These are phyloP conservation scores for Ispidina lecontei DNA, from an alignment of 2,797 vertebrate genomes.

Conservation along the genomic window DNA sequence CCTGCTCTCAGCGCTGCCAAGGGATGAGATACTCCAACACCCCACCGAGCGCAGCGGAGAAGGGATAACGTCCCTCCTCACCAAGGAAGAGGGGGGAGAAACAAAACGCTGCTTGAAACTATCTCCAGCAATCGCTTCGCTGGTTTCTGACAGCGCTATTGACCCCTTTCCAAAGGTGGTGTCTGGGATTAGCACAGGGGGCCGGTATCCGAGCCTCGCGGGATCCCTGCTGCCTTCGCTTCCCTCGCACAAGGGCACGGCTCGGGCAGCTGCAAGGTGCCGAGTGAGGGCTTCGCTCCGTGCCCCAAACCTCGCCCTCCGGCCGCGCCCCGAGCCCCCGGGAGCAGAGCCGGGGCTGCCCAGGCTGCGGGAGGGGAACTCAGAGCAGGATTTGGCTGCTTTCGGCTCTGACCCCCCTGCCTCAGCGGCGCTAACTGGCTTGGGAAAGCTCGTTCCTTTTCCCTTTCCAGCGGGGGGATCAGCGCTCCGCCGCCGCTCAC, in stretches of 20 bases:
- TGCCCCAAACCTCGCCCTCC: not conserved
- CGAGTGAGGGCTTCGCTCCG: fast-evolving
- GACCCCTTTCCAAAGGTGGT: not conserved
- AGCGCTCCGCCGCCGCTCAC: not conserved
- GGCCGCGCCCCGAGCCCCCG: not conserved
- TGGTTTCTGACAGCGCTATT: not conserved
- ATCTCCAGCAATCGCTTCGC: not conserved
- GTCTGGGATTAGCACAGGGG: fast-evolving
- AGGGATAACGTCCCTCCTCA: not conserved
- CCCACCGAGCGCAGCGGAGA: not conserved
- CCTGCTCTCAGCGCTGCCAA: not conserved
- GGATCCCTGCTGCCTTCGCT: fast-evolving
- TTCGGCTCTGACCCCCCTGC: too few relatives aligned
- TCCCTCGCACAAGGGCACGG: not conserved
- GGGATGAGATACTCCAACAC: not conserved
- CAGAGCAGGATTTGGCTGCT: too few relatives aligned
- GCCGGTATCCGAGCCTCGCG: fast-evolving
- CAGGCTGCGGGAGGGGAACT: fast-evolving
- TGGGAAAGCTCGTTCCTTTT: fast-evolving
- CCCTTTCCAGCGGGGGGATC: too few relatives aligned
- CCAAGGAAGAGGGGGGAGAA: not conserved
- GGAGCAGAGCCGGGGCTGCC: too few relatives aligned
- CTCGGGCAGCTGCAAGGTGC: not conserved
- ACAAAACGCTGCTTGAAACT: not conserved
- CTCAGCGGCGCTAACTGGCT: not conserved